Conservation (phyloP, 2,797 vertebrate species). For the Neopelma chrysocephalum region DNA sequence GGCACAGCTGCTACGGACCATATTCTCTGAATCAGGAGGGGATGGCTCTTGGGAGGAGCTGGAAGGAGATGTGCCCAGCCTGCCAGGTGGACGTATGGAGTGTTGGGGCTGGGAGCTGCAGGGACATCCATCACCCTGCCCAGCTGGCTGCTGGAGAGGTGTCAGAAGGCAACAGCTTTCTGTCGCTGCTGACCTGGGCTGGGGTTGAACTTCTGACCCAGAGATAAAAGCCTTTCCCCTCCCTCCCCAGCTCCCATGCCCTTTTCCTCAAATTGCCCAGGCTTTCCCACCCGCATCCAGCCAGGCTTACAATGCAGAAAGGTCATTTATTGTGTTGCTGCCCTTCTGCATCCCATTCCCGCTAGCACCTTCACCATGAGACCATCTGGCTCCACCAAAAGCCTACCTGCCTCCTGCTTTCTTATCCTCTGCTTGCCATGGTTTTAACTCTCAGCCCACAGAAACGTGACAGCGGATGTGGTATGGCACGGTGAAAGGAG, state of each 20-base stretch:
- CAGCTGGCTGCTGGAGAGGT: slow-evolving; percentile 31
- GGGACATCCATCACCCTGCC: slow-evolving; percentile 15
- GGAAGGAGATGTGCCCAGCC: not conserved
- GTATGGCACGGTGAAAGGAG: not conserved
- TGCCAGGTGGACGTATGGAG: not conserved
- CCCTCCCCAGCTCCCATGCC: not conserved
- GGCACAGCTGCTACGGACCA: not conserved
- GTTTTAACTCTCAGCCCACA: not conserved
- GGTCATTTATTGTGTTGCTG: not conserved
- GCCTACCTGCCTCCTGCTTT: not conserved
- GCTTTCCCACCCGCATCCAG: not conserved
- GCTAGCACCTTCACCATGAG: not conserved
- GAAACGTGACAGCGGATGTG: rapidly evolving
- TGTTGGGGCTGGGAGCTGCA: not conserved
- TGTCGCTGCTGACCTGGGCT: not conserved
- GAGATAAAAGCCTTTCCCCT: slow-evolving; percentile 19
- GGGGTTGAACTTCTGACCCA: slow-evolving; percentile 39
- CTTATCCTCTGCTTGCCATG: not conserved
- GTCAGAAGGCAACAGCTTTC: slow-evolving; percentile 41
- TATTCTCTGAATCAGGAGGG: not conserved
- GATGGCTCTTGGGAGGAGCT: not conserved
- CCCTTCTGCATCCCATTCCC: not conserved
- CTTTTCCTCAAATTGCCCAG: not conserved
- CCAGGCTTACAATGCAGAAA: not conserved
- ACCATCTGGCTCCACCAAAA: not conserved